Evolutionary conservation across 2,888 invertebrate species (phyloP), one percentile per base, ranked within the genome.

Genomic region (Phymatocera aterrima): DNA sequence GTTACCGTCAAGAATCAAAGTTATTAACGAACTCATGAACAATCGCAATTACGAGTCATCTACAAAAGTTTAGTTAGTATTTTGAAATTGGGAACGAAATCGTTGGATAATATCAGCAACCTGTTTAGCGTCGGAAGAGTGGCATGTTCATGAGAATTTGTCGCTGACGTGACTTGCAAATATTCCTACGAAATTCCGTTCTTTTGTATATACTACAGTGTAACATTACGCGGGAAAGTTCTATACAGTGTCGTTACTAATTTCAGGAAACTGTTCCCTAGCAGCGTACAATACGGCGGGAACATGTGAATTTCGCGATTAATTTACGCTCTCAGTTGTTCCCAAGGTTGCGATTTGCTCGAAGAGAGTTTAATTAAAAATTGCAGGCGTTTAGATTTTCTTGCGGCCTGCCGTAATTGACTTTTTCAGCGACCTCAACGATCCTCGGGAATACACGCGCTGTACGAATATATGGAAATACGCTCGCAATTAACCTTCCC

Each of bases 331-430:
- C 34, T 51, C 34, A 51, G 18, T 10, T 48, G 51, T 72, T 48
- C 18, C 48, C 28, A 68, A 46, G 68, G 40, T 68, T 21, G 43
- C n/a, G 31, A n/a, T 61, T 15, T 10, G 68, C 70, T 18, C 18
- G 70, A 51, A 51, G 34, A 18, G 70, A 51, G 31, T 85, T 84
- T 85, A 85, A 85, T 85, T 85, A 85, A 85, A 85, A 84, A 85
- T 81, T 82, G 84, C 81, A 83, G 84, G 81, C 82, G 77, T 64
- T 77, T 61, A 81, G 82, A 83, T 85, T 84, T 84, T 84, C 78
- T 72, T 68, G 68, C 68, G 34, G 46, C 28, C 15, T 68, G 24
- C 24, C 68, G 72, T 72, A 72, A 72, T 72, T 34, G 72, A 51
- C 72, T 72, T 72, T 72, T 72, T 72, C 72, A 34, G 34, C 34